Evolutionary conservation across 2,113 vertebrate species (phyloP).

Genomic region (Neofelis nebulosa): DNA sequence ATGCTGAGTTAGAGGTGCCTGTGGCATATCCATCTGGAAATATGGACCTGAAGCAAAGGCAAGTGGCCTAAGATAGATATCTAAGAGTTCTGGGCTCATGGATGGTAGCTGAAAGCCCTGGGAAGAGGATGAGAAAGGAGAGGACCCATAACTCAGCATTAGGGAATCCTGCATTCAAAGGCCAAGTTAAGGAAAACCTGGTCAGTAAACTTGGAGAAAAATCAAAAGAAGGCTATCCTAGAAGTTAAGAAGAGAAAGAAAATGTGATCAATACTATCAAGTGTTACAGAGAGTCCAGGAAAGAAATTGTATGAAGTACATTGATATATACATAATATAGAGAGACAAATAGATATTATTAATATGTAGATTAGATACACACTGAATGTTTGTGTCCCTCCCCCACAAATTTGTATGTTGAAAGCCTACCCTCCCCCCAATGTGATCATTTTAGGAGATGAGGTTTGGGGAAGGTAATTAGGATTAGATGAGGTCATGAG

Average conservation of each 20-base stretch:
- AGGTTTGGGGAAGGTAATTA: neutral
- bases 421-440: neutral
- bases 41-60: neutral
- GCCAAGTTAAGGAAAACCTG: neutral
- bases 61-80: neutral
- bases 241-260: neutral
- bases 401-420: neutral
- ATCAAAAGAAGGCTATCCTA: neutral
- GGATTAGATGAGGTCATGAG: neutral
- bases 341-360: neutral
- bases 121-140: neutral
- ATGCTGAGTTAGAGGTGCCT: neutral
- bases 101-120: neutral
- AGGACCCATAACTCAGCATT: neutral
- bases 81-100: neutral
- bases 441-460: neutral
- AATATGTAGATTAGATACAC: neutral
- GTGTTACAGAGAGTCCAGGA: neutral
- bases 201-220: neutral
- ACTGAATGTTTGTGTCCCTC: neutral
- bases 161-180: neutral
- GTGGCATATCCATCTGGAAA: neutral
- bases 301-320: neutral
- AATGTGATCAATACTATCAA: neutral
- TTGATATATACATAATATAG: neutral